Percentiles rank a stretch among this genome's conserved stretches.
These are phyloP conservation scores for Condylostylus longicornis DNA, from an alignment of 1,140 invertebrate species.

Conservation along the genomic window DNA sequence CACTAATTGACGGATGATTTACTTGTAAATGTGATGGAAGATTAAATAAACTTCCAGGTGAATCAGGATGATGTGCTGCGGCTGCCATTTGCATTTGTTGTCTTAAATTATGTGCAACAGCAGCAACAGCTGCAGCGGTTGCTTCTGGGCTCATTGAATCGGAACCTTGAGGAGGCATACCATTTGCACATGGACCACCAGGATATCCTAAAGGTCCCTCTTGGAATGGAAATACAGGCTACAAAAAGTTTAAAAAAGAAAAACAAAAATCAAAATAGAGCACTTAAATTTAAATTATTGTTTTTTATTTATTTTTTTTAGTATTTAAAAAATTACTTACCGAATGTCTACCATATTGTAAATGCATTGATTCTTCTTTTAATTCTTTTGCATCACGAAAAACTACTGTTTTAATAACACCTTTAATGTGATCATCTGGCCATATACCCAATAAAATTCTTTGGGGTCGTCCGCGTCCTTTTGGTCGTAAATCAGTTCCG, in stretches of 20 bases:
- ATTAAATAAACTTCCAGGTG: slow-evolving; percentile 18
- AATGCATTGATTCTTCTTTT: slow-evolving; percentile 45
- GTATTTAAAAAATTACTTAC: slow-evolving; percentile 13
- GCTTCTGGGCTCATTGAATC: slow-evolving; percentile 30
- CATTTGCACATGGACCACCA: slow-evolving; percentile 9
- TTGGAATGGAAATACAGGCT: slow-evolving; percentile 31
- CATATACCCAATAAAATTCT: slow-evolving; percentile 77
- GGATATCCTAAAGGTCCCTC: slow-evolving; percentile 16
- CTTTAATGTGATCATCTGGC: slow-evolving; percentile 83
- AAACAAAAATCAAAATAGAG: not conserved
- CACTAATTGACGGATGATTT: slow-evolving; percentile 18
- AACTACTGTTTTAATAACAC: slow-evolving; percentile 79
- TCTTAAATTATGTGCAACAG: slow-evolving; percentile 43
- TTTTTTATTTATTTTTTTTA: not conserved
- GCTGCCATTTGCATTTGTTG: slow-evolving; percentile 61
- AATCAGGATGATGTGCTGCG: slow-evolving; percentile 37
- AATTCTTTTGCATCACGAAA: slow-evolving; percentile 67
- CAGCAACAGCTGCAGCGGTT: slow-evolving; percentile 26
- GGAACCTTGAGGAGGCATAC: not conserved
- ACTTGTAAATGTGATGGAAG: slow-evolving; percentile 22
- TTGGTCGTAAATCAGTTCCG: slow-evolving; percentile 75
- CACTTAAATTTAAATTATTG: slow-evolving; percentile 1
- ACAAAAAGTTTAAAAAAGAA: slow-evolving; percentile 4
- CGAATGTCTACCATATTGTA: slow-evolving; percentile 29
- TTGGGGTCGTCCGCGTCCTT: slow-evolving; percentile 75